These are phyloP conservation scores for Nothocercus nigrocapillus DNA, from an alignment of 2,113 vertebrate genomes.

Conservation along the genomic window DNA sequence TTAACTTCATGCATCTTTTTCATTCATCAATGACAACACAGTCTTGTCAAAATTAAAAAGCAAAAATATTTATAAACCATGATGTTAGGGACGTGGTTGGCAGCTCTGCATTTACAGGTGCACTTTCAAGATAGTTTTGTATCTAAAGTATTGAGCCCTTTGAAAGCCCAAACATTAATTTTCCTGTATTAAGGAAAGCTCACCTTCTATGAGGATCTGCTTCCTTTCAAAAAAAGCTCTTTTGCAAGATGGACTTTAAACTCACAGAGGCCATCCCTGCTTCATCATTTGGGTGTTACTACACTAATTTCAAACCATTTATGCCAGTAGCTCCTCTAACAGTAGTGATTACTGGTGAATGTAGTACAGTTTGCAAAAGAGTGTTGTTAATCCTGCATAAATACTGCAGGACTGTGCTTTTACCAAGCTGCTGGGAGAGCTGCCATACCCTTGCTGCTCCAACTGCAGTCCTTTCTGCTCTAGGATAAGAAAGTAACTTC, in stretches of 20 bases:
- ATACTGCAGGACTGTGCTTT: not conserved
- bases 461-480: not conserved
- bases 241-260: not conserved
- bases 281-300: not conserved
- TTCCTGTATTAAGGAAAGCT: not conserved
- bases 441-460: not conserved
- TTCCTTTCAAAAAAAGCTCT: not conserved
- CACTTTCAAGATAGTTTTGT: not conserved
- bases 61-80: not conserved
- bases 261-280: not conserved
- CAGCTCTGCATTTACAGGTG: not conserved
- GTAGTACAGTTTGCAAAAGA: not conserved
- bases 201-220: not conserved
- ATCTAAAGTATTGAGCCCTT: not conserved
- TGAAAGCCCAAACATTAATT: not conserved
- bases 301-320: not conserved
- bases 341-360: not conserved
- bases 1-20: not conserved
- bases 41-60: not conserved
- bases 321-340: not conserved
- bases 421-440: no score
- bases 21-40: not conserved
- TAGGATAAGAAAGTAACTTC: no score
- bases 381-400: not conserved
- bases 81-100: not conserved